Percentiles rank a stretch among this genome's conserved stretches.
Evolutionary conservation across 2,113 vertebrate genomes (phyloP).

Genomic region (Oryzias melastigma): DNA sequence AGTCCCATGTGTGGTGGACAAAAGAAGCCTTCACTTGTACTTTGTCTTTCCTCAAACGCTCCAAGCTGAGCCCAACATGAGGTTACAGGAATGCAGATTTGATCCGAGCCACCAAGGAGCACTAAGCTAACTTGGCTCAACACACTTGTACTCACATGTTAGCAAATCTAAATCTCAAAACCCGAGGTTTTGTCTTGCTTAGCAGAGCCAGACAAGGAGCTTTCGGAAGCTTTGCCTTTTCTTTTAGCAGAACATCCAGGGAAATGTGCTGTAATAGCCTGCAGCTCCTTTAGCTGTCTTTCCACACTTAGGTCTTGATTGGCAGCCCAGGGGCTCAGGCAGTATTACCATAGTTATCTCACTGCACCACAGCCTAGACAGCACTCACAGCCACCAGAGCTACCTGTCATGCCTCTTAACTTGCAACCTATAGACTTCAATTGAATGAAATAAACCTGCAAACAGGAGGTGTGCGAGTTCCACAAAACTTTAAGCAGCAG

Average conservation of each 20-base stretch:
- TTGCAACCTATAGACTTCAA: constrained; percentile 53
- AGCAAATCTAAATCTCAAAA: constrained; percentile 51
- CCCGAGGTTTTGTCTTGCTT: constrained; percentile 58
- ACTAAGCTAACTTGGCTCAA: constrained; percentile 53
- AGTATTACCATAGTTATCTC: constrained; percentile 68
- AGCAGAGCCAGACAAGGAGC: constrained; percentile 51
- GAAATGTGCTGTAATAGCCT: constrained; percentile 54
- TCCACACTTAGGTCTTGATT: constrained; percentile 61
- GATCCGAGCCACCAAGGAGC: constrained; percentile 44
- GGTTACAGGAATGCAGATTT: constrained; percentile 44
- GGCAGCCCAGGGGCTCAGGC: constrained; percentile 58
- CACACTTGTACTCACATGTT: constrained; percentile 32
- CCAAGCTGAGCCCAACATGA: constrained; percentile 20
- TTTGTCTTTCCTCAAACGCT: constrained; percentile 54
- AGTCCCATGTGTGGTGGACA: constrained; percentile 29
- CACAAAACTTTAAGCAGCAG: constrained; percentile 19
- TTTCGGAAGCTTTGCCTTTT: constrained; percentile 37
- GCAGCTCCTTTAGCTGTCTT: constrained; percentile 55
- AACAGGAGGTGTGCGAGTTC: constrained; percentile 14
- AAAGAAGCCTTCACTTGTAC: constrained; percentile 34
- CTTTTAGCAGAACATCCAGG: constrained; percentile 42
- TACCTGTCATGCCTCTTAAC: constrained; percentile 53
- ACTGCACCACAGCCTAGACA: constrained; percentile 55
- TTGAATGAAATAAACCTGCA: constrained; percentile 45
- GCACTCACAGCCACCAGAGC: constrained; percentile 57